Percentiles rank a stretch among this genome's conserved stretches.
Evolutionary conservation across 2,113 vertebrate species (phyloP).

Genomic region (Hylia prasina): DNA sequence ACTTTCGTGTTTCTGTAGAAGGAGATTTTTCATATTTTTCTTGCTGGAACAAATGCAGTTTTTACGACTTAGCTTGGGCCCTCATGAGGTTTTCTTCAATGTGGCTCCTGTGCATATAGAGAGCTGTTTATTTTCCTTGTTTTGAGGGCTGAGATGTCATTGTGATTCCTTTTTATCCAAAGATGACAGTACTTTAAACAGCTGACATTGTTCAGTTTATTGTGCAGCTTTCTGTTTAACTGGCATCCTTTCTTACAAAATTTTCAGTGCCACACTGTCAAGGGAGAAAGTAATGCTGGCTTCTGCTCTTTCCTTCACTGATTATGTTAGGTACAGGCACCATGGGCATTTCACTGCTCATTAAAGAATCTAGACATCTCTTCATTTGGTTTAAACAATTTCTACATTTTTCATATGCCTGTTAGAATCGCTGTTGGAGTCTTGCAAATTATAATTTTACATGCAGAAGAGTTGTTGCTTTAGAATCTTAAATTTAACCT

Average conservation of each 20-base stretch:
- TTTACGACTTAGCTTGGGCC: not conserved
- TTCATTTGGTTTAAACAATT: not conserved
- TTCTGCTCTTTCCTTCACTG: not conserved
- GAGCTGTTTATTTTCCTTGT: not conserved
- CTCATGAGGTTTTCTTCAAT: not conserved
- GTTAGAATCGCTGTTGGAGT: not conserved
- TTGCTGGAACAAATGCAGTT: not conserved
- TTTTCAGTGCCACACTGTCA: not conserved
- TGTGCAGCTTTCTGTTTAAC: not conserved
- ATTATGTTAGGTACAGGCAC: not conserved
- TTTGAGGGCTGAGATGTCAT: not conserved
- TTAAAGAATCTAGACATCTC: not conserved
- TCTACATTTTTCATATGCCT: accelerated
- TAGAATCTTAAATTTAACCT: not conserved
- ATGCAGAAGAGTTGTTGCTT: not conserved
- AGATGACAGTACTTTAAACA: not conserved
- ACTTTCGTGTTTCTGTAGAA: not conserved
- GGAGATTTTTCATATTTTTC: not conserved
- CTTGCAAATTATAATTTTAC: not conserved
- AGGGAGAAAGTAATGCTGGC: not conserved
- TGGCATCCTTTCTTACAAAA: not conserved
- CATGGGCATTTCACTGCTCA: not conserved
- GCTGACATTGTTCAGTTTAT: not conserved
- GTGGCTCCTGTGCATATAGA: not conserved
- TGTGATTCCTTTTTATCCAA: not conserved